Evolutionary conservation across 1,140 invertebrate genomes (phyloP), one percentile per base, ranked within the genome.

Genomic region (Zaprionus inermis): DNA sequence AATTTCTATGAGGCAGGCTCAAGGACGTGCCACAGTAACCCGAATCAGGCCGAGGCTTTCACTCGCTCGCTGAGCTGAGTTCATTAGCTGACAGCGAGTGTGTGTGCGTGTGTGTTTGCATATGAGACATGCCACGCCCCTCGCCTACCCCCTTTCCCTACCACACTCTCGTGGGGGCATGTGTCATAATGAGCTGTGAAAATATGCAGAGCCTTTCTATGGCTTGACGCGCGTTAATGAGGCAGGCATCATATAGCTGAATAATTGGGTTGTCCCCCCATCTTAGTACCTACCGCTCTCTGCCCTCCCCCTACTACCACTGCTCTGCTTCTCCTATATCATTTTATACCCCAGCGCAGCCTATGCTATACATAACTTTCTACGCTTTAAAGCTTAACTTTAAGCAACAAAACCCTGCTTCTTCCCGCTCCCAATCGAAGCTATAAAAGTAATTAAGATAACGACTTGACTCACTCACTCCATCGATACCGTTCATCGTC

Each of bases 371-470:
- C 24, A 28, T 28, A 5, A 4, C 30, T 32, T 32, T 32, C 3
- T 32, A 32, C 11, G 54, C 7, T 70, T 74, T 74, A 74, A 74
- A 70, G 18, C 36, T 20, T 32, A 36, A 12, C 20, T 59, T 68
- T 14, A 73, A 68, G 55, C 30, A 32, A 28, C 1, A 3, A 4
- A 3, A 28, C 1, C 3, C 24, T 32, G 30, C 10, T 32, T 4
- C 30, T 7, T 9, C 5, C 30, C 5, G 3, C 1, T 32, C 6
- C 76, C 78, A 88, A 88, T 88, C 84, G 84, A 88, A 83, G 83
- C 84, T 83, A 88, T 88, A 88, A 89, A 88, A 88, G 83, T 88
- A 88, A 88, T 88, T 88, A 88, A 88, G 83, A 88, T 88, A 88
- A 88, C 84, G 83, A 88, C 84, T 88, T 88, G 38, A n/a, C 38